Evolutionary conservation across 2,113 vertebrate genomes (phyloP).

Genomic region (Phaethornis superciliosus): DNA sequence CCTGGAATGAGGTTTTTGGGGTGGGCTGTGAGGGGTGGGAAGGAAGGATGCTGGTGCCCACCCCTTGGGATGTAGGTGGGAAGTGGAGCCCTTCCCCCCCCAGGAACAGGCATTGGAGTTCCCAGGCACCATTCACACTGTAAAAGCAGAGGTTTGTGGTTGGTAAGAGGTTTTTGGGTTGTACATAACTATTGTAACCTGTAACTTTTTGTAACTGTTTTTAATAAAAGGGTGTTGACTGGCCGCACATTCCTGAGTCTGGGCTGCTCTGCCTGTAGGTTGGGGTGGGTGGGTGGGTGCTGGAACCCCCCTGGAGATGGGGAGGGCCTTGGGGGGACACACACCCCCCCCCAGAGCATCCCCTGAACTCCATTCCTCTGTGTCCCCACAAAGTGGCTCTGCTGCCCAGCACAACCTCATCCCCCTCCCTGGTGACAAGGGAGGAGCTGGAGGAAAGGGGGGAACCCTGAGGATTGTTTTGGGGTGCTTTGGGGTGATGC

Average conservation of each 20-base stretch:
- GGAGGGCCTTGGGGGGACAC: too few species aligned
- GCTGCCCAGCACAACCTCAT: too few species aligned
- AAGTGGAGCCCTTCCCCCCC: rapidly evolving
- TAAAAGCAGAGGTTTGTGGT: not conserved
- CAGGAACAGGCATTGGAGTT: not conserved
- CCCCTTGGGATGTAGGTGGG: not conserved
- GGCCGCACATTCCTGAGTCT: not conserved
- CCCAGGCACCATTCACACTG: not conserved
- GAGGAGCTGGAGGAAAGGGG: too few species aligned
- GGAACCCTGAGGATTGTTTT: too few species aligned
- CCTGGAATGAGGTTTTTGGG: not conserved
- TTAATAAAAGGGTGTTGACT: constrained; percentile 71
- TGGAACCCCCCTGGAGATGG: not conserved
- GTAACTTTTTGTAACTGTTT: constrained; percentile 69
- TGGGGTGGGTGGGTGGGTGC: rapidly evolving
- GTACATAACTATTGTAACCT: constrained; percentile 49
- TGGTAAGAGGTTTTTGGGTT: not conserved
- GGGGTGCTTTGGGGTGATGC: not conserved
- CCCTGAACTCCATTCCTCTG: too few species aligned
- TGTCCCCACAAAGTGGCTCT: too few species aligned
- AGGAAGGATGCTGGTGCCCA: not conserved
- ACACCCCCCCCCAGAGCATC: too few species aligned
- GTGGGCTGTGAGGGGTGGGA: too few species aligned
- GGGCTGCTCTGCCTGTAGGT: rapidly evolving
- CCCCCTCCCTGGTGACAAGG: too few species aligned